Percentiles rank a stretch among this genome's conserved stretches.
Evolutionary conservation across 2,113 vertebrate genomes (phyloP).

Genomic region (Cyanoderma ruficeps): DNA sequence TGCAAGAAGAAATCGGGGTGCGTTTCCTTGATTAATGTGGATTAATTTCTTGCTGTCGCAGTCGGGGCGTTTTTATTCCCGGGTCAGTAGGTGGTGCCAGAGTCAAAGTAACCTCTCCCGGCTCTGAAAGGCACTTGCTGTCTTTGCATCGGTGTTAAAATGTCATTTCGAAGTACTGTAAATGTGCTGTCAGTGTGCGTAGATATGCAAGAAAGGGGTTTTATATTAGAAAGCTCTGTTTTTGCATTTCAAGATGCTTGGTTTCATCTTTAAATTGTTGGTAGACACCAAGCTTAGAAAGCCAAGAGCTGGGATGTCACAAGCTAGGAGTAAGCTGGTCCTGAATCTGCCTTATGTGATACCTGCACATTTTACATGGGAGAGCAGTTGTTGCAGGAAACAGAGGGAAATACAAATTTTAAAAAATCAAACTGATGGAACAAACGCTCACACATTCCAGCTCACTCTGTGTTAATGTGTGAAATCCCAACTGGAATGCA

Average conservation of each 20-base stretch:
- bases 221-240: not conserved
- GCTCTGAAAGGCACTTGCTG: not conserved
- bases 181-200: not conserved
- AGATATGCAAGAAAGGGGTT: not conserved
- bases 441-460: not conserved
- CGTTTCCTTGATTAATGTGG: not conserved
- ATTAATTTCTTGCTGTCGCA: not conserved
- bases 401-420: not conserved
- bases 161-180: not conserved
- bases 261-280: not conserved
- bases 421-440: not conserved
- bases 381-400: not conserved
- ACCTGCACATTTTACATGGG: not conserved
- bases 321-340: not conserved
- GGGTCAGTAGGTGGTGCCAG: slow-evolving; percentile 71
- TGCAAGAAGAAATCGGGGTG: not conserved
- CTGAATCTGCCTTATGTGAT: not conserved
- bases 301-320: not conserved
- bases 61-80: not conserved
- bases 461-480: not conserved
- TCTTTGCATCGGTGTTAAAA: not conserved
- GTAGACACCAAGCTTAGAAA: not conserved
- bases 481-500: not conserved
- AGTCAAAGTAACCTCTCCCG: slow-evolving; percentile 27
- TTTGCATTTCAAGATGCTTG: not conserved